These are phyloP conservation scores for Pyrgilauda ruficollis DNA, from an alignment of 2,113 vertebrate genomes.

Conservation along the genomic window DNA sequence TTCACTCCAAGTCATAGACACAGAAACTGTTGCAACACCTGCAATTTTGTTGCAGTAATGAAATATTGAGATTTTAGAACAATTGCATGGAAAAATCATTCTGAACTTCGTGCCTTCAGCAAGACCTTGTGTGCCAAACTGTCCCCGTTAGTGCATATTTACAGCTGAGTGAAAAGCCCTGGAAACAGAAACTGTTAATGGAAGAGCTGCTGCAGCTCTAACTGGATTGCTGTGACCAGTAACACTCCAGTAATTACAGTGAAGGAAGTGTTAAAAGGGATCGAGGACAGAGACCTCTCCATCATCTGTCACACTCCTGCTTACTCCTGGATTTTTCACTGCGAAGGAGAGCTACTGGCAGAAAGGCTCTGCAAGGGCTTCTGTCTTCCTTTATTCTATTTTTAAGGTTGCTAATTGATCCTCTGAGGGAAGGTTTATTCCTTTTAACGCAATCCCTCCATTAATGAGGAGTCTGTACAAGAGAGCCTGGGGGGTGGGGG, in stretches of 20 bases:
- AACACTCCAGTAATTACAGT: constrained; percentile 37
- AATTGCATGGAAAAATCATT: neutral
- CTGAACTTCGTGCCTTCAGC: neutral
- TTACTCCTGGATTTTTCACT: constrained; percentile 37
- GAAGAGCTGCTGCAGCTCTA: constrained; percentile 33
- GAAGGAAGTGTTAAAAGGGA: constrained; percentile 31
- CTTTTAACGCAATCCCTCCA: neutral
- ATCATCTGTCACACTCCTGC: constrained; percentile 11
- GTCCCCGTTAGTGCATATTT: neutral
- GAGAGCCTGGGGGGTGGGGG: constrained; percentile 1
- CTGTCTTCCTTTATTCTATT: constrained; percentile 45
- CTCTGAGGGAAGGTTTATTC: constrained; percentile 38
- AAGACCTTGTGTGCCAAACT: neutral
- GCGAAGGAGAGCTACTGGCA: neutral
- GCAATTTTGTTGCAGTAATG: neutral
- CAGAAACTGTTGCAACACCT: neutral
- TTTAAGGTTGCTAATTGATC: constrained; percentile 63
- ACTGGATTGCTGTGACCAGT: constrained; percentile 20
- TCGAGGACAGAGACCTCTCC: constrained; percentile 4
- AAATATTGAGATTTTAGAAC: neutral
- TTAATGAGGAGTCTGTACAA: neutral
- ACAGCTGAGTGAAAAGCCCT: constrained; percentile 7
- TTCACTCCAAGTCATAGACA: neutral
- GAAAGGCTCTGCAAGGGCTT: constrained; percentile 33
- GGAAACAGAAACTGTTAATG: constrained; percentile 29